Percentiles rank a stretch among this genome's conserved stretches.
Evolutionary conservation across 2,888 invertebrate genomes (phyloP).

Genomic region (Oligia latruncula): DNA sequence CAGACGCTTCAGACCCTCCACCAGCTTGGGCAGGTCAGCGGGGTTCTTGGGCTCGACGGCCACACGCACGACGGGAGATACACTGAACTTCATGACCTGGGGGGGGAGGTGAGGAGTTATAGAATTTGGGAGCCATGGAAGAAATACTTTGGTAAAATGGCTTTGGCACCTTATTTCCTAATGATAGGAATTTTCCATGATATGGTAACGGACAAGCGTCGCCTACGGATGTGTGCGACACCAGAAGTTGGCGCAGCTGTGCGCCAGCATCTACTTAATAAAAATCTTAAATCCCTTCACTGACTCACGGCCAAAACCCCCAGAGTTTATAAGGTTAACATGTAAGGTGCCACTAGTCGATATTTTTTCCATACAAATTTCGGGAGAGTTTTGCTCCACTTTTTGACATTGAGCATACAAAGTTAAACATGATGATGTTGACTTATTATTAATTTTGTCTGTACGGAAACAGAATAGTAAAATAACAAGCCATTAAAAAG

Average conservation of each 20-base stretch:
- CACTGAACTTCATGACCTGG: slow-evolving; percentile 99
- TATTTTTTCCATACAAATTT: too few relatives aligned
- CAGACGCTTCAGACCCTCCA: slow-evolving; percentile 99
- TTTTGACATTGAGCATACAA: too few relatives aligned
- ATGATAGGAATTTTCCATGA: background rate
- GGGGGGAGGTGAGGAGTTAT: background rate
- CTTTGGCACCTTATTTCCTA: background rate
- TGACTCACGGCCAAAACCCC: background rate
- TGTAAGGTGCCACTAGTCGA: too few relatives aligned
- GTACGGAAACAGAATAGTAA: too few relatives aligned
- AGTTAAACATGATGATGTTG: too few relatives aligned
- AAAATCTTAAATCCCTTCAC: background rate
- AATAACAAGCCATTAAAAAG: too few relatives aligned
- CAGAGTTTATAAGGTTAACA: too few relatives aligned
- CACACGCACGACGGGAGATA: slow-evolving; percentile 99
- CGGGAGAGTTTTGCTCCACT: too few relatives aligned
- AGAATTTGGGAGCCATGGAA: background rate
- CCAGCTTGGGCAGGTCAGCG: slow-evolving; percentile 99
- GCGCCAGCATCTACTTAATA: background rate
- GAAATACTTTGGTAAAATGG: background rate
- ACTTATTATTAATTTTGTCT: too few relatives aligned
- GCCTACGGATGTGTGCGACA: background rate
- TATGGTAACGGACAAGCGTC: background rate
- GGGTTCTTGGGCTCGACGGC: slow-evolving; percentile 99
- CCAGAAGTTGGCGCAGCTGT: background rate